phyloP scores from a whole-genome alignment of 30 jellyfish, hydroid and myxozoan species.

The Phacellophora camtschatica region DNA sequence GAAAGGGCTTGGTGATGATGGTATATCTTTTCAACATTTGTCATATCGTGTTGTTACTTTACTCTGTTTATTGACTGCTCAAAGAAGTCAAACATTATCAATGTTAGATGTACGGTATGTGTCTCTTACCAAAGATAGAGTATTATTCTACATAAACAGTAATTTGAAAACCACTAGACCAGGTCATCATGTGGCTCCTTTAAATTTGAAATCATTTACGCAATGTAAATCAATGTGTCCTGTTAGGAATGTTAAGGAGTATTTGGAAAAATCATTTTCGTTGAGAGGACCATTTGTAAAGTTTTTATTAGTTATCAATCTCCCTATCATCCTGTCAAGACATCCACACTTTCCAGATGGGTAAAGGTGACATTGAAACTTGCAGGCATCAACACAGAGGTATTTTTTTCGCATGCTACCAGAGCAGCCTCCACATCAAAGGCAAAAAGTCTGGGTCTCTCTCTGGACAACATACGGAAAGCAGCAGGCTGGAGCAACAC shows the following conservation, averaged over 20 bases:
- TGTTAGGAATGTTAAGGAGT: background rate
- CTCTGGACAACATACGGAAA: background rate
- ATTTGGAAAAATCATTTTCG: slow-evolving; percentile 1
- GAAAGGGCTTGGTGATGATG: background rate
- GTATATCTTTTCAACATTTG: slow-evolving; percentile 2
- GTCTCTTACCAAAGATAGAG: background rate
- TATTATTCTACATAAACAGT: slow-evolving; percentile 18
- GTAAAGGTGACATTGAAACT: background rate
- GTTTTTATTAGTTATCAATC: background rate
- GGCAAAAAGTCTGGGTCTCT: background rate
- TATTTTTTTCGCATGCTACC: background rate
- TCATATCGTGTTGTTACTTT: slow-evolving; percentile 20
- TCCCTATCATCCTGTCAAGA: background rate
- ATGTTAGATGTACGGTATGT: slow-evolving; percentile 1
- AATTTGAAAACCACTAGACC: slow-evolving; percentile 25
- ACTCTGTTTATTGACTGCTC: slow-evolving; percentile 32
- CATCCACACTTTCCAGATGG: background rate
- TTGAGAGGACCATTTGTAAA: background rate
- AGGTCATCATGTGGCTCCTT: slow-evolving; percentile 47
- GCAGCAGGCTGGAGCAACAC: slow-evolving; percentile 27
- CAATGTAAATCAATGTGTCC: slow-evolving; percentile 14
- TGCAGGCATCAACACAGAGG: slow-evolving; percentile 19
- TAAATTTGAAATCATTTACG: background rate
- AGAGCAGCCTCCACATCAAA: slow-evolving; percentile 33
- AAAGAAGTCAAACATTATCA: slow-evolving; percentile 25